phyloP scores from a whole-genome alignment of 2,113 vertebrate genomes.

The Sula dactylatra region DNA sequence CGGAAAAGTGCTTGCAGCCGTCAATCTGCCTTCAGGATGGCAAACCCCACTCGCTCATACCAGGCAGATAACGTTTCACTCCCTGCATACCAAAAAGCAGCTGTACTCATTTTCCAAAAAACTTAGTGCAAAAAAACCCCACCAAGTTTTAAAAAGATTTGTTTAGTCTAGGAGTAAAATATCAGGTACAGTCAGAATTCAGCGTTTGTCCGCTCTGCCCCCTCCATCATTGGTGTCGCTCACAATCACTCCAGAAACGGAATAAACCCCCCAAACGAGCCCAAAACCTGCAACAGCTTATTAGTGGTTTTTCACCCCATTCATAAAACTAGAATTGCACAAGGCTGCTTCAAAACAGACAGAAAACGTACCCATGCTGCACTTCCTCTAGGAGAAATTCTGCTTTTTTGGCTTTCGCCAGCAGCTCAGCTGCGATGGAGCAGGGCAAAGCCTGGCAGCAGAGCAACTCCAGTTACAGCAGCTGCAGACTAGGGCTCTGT shows the following conservation, averaged over 20 bases:
- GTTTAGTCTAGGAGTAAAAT: background rate
- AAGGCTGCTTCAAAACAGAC: background rate
- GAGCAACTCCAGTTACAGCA: slow-evolving; percentile 26
- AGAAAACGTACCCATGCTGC: background rate
- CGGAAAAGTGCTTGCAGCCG: accelerated
- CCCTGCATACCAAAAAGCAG: background rate
- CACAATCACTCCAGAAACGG: background rate
- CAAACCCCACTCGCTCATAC: background rate
- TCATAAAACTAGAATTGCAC: background rate
- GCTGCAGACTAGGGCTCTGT: slow-evolving; percentile 56
- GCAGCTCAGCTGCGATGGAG: background rate
- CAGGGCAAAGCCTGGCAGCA: background rate
- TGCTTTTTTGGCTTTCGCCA: background rate
- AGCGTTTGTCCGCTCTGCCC: background rate
- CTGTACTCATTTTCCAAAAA: background rate
- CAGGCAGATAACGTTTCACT: background rate
- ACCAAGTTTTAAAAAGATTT: background rate
- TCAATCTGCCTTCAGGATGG: background rate
- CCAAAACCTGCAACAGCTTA: background rate
- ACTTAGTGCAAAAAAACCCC: background rate
- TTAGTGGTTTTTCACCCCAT: background rate
- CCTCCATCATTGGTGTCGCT: background rate
- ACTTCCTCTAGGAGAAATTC: background rate
- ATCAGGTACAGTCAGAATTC: background rate
- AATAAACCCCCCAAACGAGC: background rate